phyloP scores from a whole-genome alignment of 2,888 invertebrate genomes.

The Aspidiotus destructor region DNA sequence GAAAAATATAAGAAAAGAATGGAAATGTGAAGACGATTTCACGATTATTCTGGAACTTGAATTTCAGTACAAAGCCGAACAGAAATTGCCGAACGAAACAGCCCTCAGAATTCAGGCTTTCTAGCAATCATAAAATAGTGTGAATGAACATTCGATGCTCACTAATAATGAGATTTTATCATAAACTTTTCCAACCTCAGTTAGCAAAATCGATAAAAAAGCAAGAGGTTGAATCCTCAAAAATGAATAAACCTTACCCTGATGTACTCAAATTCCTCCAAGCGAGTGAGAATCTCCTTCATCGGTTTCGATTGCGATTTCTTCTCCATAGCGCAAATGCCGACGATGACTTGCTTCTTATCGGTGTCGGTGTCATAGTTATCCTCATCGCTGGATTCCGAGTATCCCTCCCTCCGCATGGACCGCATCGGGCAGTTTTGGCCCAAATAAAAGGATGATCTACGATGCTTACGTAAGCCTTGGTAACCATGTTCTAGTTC shows the following conservation, averaged over 20 bases:
- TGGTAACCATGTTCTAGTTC: conserved; percentile 88
- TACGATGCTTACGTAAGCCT: conserved; percentile 63
- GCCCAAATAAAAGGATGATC: conserved; percentile 52
- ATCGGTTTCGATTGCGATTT: conserved; percentile 99
- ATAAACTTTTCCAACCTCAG: no score
- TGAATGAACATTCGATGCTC: no score
- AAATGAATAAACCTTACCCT: conserved; percentile 40
- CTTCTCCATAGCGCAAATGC: conserved; percentile 99
- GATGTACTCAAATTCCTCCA: conserved; percentile 93
- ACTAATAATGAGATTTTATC: no score
- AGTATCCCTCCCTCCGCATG: conserved; percentile 44
- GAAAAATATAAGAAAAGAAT: no score
- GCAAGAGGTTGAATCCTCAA: no score
- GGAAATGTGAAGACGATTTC: no score
- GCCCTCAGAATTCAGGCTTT: no score
- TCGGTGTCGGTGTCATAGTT: conserved; percentile 33
- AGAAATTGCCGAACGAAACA: no score
- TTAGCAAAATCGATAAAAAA: no score
- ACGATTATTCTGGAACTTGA: no score
- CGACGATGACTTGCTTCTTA: conserved; percentile 89
- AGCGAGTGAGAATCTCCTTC: conserved; percentile 92
- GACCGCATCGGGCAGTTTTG: conserved; percentile 33
- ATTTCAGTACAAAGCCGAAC: no score
- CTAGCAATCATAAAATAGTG: no score
- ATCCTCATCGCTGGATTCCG: conserved; percentile 35